A percentile compares a stretch with the other conserved stretches of the same genome.
Conservation (phyloP, 2,797 vertebrate species). For the Harpagifer antarcticus region DNA sequence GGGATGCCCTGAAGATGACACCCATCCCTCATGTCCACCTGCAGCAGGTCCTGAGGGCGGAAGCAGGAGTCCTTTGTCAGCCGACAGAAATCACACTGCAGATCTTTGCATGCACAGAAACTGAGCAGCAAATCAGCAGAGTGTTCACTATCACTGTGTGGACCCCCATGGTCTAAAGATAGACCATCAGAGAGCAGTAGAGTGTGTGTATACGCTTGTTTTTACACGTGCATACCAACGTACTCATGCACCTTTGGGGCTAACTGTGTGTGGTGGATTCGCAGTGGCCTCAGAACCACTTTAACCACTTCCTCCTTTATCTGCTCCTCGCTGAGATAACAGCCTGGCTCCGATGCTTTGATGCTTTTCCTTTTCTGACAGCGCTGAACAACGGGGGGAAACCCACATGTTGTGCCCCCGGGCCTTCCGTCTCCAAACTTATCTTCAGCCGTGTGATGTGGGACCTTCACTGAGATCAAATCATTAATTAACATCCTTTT, state of each 20-base stretch:
- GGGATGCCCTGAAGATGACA: constrained; percentile 25
- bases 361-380: constrained; percentile 64
- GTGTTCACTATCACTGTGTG: constrained; percentile 57
- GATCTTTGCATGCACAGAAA: constrained; percentile 62
- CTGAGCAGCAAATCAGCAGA: constrained; percentile 55
- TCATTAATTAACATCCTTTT: constrained; percentile 78
- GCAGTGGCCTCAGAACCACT: constrained; percentile 57
- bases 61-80: constrained; percentile 58
- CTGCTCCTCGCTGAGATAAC: constrained; percentile 75
- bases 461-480: constrained; percentile 73
- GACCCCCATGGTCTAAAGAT: constrained; percentile 51
- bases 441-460: constrained; percentile 76
- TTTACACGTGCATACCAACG: constrained; percentile 19
- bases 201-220: constrained; percentile 4
- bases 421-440: constrained; percentile 73
- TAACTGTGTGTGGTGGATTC: constrained; percentile 47
- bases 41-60: constrained; percentile 31
- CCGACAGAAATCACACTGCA: constrained; percentile 46
- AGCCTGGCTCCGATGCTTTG: constrained; percentile 65
- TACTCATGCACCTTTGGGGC: constrained; percentile 37
- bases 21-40: constrained; percentile 33
- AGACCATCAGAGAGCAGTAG: constrained; percentile 32
- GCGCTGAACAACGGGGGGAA: constrained; percentile 72
- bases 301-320: constrained; percentile 79
- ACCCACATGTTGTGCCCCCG: constrained; percentile 72